Evolutionary conservation across 2,113 vertebrate species (phyloP).

Genomic region (Oxygymnocypris stewartii): DNA sequence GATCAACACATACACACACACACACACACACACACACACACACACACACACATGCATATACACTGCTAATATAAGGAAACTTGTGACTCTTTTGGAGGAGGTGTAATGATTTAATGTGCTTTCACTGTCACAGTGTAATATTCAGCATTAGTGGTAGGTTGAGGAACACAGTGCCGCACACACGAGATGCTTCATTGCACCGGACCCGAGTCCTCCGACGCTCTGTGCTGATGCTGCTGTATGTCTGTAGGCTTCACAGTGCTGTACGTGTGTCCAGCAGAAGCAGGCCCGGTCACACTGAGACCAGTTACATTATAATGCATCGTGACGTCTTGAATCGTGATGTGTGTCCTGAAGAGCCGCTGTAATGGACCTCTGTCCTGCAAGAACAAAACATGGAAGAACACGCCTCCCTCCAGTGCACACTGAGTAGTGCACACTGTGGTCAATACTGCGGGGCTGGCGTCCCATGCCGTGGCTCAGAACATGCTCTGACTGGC

Average conservation of each 20-base stretch:
- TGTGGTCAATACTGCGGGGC: background rate
- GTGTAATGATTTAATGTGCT: too few species aligned
- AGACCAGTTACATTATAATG: background rate
- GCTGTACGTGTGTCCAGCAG: background rate
- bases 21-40: too few species aligned
- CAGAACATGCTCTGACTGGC: constrained; percentile 45
- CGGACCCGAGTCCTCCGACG: too few species aligned
- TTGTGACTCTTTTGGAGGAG: too few species aligned
- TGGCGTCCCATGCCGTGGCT: constrained; percentile 10
- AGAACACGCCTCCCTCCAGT: background rate
- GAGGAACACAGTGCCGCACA: too few species aligned
- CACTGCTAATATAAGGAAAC: too few species aligned
- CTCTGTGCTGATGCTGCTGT: background rate
- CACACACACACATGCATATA: too few species aligned
- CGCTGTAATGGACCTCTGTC: constrained; percentile 3
- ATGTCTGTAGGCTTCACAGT: background rate
- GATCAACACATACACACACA: background rate
- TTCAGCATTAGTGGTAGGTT: background rate
- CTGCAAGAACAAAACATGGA: background rate
- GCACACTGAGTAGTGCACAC: constrained; percentile 13
- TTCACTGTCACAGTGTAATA: background rate
- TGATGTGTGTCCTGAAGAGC: background rate
- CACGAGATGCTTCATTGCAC: too few species aligned
- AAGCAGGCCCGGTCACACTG: background rate
- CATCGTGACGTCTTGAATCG: background rate